Evolutionary conservation across 2,113 vertebrate genomes (phyloP), one percentile per base, ranked within the genome.

Genomic region (Chaenogobius annularis): DNA sequence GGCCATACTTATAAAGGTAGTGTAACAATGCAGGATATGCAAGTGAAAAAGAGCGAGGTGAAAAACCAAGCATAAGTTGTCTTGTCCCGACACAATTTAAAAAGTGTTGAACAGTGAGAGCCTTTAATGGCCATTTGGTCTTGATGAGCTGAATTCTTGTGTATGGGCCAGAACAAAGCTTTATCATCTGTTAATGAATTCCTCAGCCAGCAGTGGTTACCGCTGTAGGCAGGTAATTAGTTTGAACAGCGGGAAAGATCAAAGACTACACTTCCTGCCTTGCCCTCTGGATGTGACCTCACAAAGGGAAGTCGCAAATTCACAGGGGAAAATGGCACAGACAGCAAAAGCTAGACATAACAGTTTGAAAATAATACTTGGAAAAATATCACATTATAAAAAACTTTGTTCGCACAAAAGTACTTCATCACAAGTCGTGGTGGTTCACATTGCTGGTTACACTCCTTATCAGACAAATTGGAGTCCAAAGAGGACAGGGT

Each of bases 171-270:
- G 86, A 89, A 87, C 86, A 86, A 81, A 80, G 74, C 83, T 75
- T 77, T 46, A 78, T 83, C 81, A 82, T 72, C 81, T 74, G 87
- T 81, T 89, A 86, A 90, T 88, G 68, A 85, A 86, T 77, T 87
- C 82, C 68, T 75, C 26, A 54, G 83, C 74, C 74, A 72, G 74
- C 71, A 73, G 70, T 64, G 73, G 72, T 73, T 35, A 66, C 71
- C 62, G 70, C 89, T 83, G 78, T 65, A 55, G 84, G 87, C 79
- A 80, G 88, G 85, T 90, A 85, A 92, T 92, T 92, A 90, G 86
- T 89, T 82, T 79, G 50, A 90, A 89, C 91, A 90, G 89, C 62
- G 17, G 84, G 89, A 85, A 78, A 85, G 89, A 87, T 87, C 82
- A 91, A 88, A 90, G 83, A 85, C 79, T 52, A 62, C 67, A 52